Percentiles rank a stretch among this genome's conserved stretches.
These are phyloP conservation scores for Bostrychus sinensis DNA, from an alignment of 2,113 vertebrate genomes.

Conservation along the genomic window DNA sequence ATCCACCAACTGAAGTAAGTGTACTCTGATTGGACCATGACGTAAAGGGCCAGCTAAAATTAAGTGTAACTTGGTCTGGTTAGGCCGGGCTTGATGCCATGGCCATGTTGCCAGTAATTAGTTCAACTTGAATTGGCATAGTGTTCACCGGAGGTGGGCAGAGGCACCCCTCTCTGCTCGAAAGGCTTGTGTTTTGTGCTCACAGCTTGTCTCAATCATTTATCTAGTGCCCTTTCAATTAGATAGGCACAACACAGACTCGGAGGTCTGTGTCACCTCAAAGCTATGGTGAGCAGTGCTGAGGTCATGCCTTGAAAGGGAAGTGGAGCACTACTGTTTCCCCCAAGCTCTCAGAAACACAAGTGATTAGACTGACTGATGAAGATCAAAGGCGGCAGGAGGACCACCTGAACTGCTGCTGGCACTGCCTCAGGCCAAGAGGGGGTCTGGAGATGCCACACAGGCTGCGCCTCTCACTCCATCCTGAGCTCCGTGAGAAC, in stretches of 20 bases:
- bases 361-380: conserved; percentile 66
- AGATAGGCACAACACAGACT: conserved; percentile 76
- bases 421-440: conserved; percentile 52
- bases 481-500: conserved; percentile 74
- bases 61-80: conserved; percentile 50
- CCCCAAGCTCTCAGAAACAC: conserved; percentile 62
- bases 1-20: conserved; percentile 49
- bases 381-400: conserved; percentile 65
- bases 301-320: conserved; percentile 72
- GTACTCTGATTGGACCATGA: conserved; percentile 34
- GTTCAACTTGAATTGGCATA: conserved; percentile 60
- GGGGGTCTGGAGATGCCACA: conserved; percentile 60
- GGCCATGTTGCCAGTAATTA: conserved; percentile 41
- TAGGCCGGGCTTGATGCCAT: conserved; percentile 41
- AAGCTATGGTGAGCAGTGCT: conserved; percentile 58
- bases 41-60: conserved; percentile 59
- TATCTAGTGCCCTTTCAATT: conserved; percentile 79
- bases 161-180: conserved; percentile 46
- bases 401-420: conserved; percentile 73
- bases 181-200: conserved; percentile 45
- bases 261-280: conserved; percentile 62
- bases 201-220: conserved; percentile 63
- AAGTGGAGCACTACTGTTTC: conserved; percentile 72
- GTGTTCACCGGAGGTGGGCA: conserved; percentile 65
- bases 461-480: conserved; percentile 52